Conservation (phyloP, 1,140 invertebrate species). For the Pteromalus puparum region DNA sequence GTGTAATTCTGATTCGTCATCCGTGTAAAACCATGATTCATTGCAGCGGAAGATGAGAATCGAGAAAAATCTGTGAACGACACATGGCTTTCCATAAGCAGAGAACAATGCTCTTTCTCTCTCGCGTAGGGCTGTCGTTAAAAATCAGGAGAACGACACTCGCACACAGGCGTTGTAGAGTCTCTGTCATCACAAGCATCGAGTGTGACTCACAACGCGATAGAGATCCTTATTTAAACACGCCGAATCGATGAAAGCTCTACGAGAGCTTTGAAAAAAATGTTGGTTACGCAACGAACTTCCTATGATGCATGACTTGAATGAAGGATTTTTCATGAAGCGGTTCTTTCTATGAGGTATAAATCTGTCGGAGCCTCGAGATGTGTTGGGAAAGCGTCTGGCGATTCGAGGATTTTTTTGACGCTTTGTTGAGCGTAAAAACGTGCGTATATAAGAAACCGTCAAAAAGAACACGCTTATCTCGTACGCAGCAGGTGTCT, state of each 20-base stretch:
- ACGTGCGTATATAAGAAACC: no score
- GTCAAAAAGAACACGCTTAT: no score
- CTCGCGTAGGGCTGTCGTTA: not conserved
- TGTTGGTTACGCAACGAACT: not conserved
- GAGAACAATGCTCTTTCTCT: constrained; percentile 15
- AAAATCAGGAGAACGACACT: constrained; percentile 4
- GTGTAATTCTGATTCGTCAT: not conserved
- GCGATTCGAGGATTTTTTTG: not conserved
- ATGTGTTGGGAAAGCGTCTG: not conserved
- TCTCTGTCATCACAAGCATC: constrained; percentile 16
- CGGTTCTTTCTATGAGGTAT: not conserved
- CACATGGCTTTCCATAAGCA: not conserved
- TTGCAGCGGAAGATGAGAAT: not conserved
- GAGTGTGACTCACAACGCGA: constrained; percentile 23
- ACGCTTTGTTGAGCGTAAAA: no score
- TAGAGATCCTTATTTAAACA: constrained; percentile 6
- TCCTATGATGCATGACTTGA: constrained; percentile 9
- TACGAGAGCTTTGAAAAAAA: constrained; percentile 12
- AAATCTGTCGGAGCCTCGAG: not conserved
- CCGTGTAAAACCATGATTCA: not conserved
- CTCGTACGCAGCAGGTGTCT: no score
- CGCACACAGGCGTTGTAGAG: not conserved
- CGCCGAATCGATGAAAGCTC: not conserved
- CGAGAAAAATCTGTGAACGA: not conserved
- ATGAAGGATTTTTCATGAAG: not conserved